Conservation (phyloP, 2,113 vertebrate genomes). For the Nipponia nippon region DNA sequence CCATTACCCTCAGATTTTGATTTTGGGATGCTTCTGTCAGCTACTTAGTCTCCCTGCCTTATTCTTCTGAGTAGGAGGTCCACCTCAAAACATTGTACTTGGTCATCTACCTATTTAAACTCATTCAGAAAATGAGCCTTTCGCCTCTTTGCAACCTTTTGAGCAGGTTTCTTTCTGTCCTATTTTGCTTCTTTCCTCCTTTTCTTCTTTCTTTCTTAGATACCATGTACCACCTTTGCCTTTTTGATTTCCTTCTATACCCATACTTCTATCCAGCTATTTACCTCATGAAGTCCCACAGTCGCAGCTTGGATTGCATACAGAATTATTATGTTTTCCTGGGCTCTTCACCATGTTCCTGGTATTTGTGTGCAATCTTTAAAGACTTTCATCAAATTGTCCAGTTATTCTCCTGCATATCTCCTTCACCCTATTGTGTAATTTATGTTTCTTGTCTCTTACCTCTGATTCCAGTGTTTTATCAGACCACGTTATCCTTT, state of each 20-base stretch:
- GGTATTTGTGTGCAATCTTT: background rate
- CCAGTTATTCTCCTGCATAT: background rate
- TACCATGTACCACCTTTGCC: background rate
- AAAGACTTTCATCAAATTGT: background rate
- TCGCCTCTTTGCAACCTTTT: background rate
- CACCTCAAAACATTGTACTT: background rate
- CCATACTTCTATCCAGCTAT: background rate
- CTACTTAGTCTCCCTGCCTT: background rate
- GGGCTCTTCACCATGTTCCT: background rate
- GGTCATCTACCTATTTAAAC: background rate
- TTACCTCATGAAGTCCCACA: background rate
- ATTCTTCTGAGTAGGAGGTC: background rate
- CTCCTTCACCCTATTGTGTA: background rate
- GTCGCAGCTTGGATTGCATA: background rate
- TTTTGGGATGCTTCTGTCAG: background rate
- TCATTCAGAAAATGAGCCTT: background rate
- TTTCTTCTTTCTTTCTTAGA: background rate
- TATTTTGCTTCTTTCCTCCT: background rate
- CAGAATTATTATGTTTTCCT: background rate
- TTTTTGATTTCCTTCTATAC: background rate
- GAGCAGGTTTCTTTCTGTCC: background rate
- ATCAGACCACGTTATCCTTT: background rate
- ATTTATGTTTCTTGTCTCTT: background rate
- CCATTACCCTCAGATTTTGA: background rate
- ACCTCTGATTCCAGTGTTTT: background rate